phyloP scores from a whole-genome alignment of 2,888 invertebrate genomes.

The Trileptium ribeirensis region DNA sequence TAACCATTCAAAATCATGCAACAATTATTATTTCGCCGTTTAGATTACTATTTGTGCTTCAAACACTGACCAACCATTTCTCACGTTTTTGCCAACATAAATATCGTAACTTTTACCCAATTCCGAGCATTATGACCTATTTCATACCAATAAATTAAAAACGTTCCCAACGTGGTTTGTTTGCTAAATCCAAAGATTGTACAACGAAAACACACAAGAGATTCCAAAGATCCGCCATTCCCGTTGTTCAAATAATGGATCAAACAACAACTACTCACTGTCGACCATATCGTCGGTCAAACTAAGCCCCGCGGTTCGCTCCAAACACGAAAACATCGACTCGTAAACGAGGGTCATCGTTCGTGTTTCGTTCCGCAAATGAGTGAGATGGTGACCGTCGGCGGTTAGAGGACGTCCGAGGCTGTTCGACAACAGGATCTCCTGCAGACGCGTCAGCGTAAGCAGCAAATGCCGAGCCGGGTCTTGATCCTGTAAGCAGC shows the following conservation, averaged over 20 bases:
- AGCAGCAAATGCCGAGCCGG: conserved; percentile 21
- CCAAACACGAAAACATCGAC: background rate
- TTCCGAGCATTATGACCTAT: too few species aligned
- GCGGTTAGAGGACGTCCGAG: conserved; percentile 7
- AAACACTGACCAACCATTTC: too few species aligned
- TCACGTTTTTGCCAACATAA: too few species aligned
- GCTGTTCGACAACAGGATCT: conserved; percentile 17
- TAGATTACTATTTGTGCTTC: too few species aligned
- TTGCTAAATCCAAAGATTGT: too few species aligned
- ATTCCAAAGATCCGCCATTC: too few species aligned
- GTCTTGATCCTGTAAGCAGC: background rate
- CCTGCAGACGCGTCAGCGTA: conserved; percentile 21
- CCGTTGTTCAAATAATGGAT: background rate
- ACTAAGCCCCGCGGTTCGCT: background rate
- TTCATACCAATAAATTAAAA: too few species aligned
- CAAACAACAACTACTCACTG: background rate
- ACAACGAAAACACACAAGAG: too few species aligned
- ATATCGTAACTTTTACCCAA: too few species aligned
- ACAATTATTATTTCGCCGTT: too few species aligned
- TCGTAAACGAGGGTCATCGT: conserved; percentile 10
- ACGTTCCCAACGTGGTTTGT: too few species aligned
- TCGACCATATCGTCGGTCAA: background rate
- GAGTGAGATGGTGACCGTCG: background rate
- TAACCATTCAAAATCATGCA: too few species aligned
- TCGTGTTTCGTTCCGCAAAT: conserved; percentile 3